Base-by-base conservation (phyloP, 35 echinoderm and acorn worm species). In the Apostichopus parvimensis region DNA sequence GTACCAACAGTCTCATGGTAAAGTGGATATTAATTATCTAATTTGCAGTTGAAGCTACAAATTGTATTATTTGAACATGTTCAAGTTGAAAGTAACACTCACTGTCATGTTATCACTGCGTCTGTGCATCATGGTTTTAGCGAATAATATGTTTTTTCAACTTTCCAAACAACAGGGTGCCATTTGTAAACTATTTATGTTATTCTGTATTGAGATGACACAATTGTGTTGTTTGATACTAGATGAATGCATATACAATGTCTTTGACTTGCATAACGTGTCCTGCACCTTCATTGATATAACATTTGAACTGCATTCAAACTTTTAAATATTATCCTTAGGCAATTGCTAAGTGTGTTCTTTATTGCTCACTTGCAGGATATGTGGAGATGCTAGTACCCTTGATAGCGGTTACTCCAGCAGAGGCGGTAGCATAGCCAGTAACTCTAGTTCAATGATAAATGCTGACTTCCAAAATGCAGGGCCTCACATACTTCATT, bases 321-420 rank as follows among this genome's bases (percentile, higher is more conserved):
- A 45, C 34, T 45, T 45, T 45, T 4, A 2, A 45, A 45, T 45
- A 6, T 20, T 24, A 12, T 80, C 10, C 10, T 22, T 28, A 22
- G 5, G 52, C 78, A 80, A 4, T 80, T 12, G 52, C 52, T 80
- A 80, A 13, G 10, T 80, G 53, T 79, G 26, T 22, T 90, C 80
- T n/a, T 54, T 73, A 8, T 77, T 77, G 21, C 83, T 8, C 73
- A 73, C 9, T 26, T 18, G 57, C 76, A 99, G 93, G 92, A 95
- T 99, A 82, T 96, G 97, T 92, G 93, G 95, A 28, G 95, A 98
- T 60, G 88, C 92, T 5, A 91, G 91, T 12, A 96, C 95, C 0
- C 91, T 92, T 4, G 97, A 99, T 60, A 96, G 95, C 20, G 97
- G 97, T 26, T 99, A 99, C 73, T 94, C 90, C 2, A 94, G 95